phyloP scores from a whole-genome alignment of 1,140 invertebrate species.

The Trachymyrmex septentrionalis region DNA sequence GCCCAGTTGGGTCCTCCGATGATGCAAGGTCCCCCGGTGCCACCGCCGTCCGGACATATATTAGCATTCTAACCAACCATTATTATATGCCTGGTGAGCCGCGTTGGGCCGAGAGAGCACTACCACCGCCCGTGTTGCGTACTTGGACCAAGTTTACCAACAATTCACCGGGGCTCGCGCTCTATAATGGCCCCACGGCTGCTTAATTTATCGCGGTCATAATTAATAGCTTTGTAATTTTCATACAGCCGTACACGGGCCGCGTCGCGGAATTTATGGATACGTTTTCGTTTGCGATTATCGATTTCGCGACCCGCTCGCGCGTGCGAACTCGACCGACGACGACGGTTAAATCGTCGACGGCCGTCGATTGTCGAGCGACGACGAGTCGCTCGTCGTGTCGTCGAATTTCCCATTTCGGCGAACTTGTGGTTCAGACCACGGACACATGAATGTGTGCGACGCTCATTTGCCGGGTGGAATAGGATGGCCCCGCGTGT shows the following conservation, averaged over 20 bases:
- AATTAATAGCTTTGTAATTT: conserved; percentile 87
- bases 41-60: conserved; percentile 85
- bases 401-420: conserved; percentile 24
- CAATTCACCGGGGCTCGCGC: conserved; percentile 86
- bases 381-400: conserved; percentile 19
- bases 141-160: conserved; percentile 87
- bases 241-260: conserved; percentile 83
- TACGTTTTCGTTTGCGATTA: conserved; percentile 80
- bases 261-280: conserved; percentile 80
- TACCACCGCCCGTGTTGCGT: conserved; percentile 84
- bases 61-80: conserved; percentile 87
- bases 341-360: conserved; percentile 65
- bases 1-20: conserved; percentile 86
- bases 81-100: conserved; percentile 86
- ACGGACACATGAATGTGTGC: conserved; percentile 2
- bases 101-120: conserved; percentile 82
- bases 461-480: conserved; percentile 4
- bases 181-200: conserved; percentile 86
- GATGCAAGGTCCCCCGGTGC: conserved; percentile 86
- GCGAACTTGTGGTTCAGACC: background rate
- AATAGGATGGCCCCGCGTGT: background rate
- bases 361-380: conserved; percentile 60
- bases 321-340: conserved; percentile 42
- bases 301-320: conserved; percentile 75
- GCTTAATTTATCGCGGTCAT: conserved; percentile 86